These are phyloP conservation scores for Idris sp. DNA, from an alignment of 1,140 invertebrate genomes.

Conservation along the genomic window DNA sequence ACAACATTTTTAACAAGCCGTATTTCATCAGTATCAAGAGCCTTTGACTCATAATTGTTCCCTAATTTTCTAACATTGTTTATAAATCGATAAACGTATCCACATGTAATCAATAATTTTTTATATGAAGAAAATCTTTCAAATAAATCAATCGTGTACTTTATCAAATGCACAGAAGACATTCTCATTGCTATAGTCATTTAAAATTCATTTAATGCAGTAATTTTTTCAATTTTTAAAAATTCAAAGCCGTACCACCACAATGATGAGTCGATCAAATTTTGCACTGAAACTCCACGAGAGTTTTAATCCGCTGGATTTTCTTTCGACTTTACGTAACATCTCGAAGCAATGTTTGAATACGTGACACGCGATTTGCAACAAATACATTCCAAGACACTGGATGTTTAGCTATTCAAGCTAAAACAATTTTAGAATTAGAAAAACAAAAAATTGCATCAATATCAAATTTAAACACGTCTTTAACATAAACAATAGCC, in stretches of 20 bases:
- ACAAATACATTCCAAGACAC: constrained; percentile 4
- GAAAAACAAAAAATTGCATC: not conserved
- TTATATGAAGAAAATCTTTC: not conserved
- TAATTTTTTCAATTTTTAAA: not conserved
- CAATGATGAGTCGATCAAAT: not conserved
- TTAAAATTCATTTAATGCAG: not conserved
- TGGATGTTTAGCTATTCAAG: not conserved
- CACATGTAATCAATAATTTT: not conserved
- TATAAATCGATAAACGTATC: constrained; percentile 3
- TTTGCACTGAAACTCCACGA: not conserved
- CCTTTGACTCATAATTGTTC: too few species aligned
- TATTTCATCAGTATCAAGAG: not conserved
- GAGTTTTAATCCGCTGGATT: constrained; percentile 8
- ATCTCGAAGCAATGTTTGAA: not conserved
- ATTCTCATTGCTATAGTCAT: not conserved
- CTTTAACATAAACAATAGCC: not conserved
- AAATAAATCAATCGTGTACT: too few species aligned
- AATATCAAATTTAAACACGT: not conserved
- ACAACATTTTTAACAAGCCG: too few species aligned
- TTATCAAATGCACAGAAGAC: not conserved
- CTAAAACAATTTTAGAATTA: not conserved
- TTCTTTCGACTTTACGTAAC: not conserved
- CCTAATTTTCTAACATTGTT: not conserved
- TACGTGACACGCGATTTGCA: not conserved
- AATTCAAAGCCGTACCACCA: not conserved